A percentile compares a stretch with the other conserved stretches of the same genome.
Evolutionary conservation across 2,797 vertebrate species (phyloP).

Genomic region (Muraenolepis orangiensis): DNA sequence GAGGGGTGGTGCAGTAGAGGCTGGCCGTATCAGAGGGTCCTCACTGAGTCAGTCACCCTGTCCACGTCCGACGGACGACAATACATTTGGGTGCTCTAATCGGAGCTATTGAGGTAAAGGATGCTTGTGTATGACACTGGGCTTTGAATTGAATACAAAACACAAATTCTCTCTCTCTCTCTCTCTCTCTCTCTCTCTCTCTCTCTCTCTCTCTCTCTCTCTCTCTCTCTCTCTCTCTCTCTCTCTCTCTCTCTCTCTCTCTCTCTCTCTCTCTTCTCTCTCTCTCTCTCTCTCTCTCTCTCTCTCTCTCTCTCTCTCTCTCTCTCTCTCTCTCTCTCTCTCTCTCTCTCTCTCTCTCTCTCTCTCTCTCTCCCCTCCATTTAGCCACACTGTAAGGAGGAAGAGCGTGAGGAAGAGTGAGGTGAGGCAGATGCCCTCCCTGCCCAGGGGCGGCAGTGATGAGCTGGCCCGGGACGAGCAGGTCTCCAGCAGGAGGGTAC

Average conservation of each 20-base stretch:
- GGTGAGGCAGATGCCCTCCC: conserved; percentile 86
- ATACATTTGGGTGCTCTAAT: no score
- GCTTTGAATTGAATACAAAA: not conserved
- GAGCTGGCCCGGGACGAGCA: conserved; percentile 87
- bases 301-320: not conserved
- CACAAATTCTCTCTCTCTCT: no score
- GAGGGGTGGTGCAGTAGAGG: no score
- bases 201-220: not conserved
- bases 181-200: no score
- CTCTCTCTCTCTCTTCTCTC: not conserved
- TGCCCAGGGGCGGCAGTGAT: conserved; percentile 82
- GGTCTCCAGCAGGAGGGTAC: conserved; percentile 87
- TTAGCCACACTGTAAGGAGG: conserved; percentile 91
- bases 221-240: not conserved
- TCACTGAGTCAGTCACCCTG: no score
- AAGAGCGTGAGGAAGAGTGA: conserved; percentile 89
- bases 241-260: not conserved
- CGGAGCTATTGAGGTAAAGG: no score
- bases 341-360: not conserved
- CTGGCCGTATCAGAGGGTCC: no score
- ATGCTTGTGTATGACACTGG: not conserved
- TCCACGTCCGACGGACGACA: no score
- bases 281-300: conserved; percentile 3
- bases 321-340: not conserved
- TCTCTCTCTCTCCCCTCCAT: conserved; percentile 22